Evolutionary conservation across 2,888 invertebrate genomes (phyloP).

Genomic region (Choristoneura rosaceana): DNA sequence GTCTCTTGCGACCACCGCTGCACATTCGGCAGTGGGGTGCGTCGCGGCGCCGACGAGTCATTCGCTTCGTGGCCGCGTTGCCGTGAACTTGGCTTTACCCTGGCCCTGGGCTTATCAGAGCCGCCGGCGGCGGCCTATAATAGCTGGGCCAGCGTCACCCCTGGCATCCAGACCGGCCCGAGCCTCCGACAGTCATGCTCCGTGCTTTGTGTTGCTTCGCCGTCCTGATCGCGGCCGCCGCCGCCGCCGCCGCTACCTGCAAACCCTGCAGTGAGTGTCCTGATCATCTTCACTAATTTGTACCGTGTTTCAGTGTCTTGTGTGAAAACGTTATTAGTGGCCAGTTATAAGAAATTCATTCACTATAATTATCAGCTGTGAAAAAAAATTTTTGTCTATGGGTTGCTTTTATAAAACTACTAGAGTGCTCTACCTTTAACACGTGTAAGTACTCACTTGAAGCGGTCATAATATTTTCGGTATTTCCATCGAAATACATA

Average conservation of each 20-base stretch:
- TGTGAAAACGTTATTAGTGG: conserved; percentile 15
- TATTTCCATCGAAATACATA: background rate
- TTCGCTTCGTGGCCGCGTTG: conserved; percentile 75
- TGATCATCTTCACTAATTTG: conserved; percentile 26
- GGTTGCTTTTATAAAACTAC: background rate
- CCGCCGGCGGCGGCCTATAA: conserved; percentile 84
- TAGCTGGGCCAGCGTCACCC: conserved; percentile 82
- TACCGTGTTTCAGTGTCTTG: conserved; percentile 24
- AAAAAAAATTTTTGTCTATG: background rate
- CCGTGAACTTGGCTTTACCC: conserved; percentile 82
- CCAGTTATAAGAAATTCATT: background rate
- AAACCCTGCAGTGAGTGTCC: conserved; percentile 81
- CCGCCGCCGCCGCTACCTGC: conserved; percentile 67
- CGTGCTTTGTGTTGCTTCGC: conserved; percentile 75
- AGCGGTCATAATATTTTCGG: background rate
- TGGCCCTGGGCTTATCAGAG: conserved; percentile 81
- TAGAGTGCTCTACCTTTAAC: too few relatives aligned
- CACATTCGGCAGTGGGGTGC: conserved; percentile 55
- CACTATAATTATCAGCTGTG: background rate
- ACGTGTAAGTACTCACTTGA: background rate
- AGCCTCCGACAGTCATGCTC: conserved; percentile 80
- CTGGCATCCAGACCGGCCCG: conserved; percentile 75
- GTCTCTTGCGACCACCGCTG: conserved; percentile 36
- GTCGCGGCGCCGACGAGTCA: conserved; percentile 56
- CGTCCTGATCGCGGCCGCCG: conserved; percentile 60